A percentile compares a stretch with the other conserved stretches of the same genome.
These are phyloP conservation scores for Rhodeus uyekii DNA, from an alignment of 2,797 vertebrate species.

Conservation along the genomic window DNA sequence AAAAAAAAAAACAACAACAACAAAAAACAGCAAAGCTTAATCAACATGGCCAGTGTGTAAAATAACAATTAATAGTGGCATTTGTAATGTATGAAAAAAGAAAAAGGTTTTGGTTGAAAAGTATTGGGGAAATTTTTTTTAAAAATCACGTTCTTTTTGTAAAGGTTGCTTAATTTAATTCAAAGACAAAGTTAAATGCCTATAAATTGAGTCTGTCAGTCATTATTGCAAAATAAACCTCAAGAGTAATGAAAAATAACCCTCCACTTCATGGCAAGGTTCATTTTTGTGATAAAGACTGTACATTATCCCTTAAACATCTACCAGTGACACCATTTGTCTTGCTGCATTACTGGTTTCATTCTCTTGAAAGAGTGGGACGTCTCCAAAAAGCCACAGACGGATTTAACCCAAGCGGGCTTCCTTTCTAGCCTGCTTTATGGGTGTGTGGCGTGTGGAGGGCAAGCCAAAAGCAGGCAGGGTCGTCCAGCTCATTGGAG, in stretches of 20 bases:
- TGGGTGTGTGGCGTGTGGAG: neutral
- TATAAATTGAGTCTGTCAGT: neutral
- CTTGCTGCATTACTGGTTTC: neutral
- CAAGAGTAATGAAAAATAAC: neutral
- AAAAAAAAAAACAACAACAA: too few species aligned
- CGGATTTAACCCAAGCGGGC: slow-evolving; percentile 39
- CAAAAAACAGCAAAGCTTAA: neutral
- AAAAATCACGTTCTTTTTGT: neutral
- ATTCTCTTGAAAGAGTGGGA: slow-evolving; percentile 50
- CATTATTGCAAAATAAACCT: neutral
- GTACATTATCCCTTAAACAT: slow-evolving; percentile 2
- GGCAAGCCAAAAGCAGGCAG: neutral
- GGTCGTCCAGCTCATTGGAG: neutral
- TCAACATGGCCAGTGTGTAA: neutral
- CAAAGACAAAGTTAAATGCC: neutral
- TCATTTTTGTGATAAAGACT: slow-evolving; percentile 2
- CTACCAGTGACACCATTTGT: neutral
- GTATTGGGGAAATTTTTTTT: neutral
- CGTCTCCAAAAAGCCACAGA: slow-evolving; percentile 64
- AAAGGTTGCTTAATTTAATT: neutral
- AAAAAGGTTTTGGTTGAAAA: neutral
- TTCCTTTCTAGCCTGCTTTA: slow-evolving; percentile 5
- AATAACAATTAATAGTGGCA: neutral
- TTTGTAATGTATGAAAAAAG: too few species aligned
- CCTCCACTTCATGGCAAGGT: neutral